Evolutionary conservation across 2,113 vertebrate genomes (phyloP), one percentile per base, ranked within the genome.

Genomic region (Apteryx owenii): DNA sequence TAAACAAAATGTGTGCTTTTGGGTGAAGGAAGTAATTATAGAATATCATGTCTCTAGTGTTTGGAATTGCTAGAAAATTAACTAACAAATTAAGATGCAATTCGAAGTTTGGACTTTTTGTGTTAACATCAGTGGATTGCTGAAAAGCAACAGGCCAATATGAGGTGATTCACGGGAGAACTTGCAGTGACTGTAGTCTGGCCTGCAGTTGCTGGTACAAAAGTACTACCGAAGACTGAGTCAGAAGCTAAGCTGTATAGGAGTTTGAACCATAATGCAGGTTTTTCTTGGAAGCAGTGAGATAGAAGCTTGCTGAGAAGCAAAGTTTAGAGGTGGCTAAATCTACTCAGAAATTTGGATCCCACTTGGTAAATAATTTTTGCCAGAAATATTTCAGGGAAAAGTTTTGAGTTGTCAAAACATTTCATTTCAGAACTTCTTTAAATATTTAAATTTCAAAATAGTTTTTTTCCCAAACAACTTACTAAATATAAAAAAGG

Each of bases 331-430:
- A 85, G 17, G 38, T 88, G 60, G 56, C 28, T 72, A 64, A 56
- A 1, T 84, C 78, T 54, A 80, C 75, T 91, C 29, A 91, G 33
- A 90, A 46, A 69, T 85, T 85, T 73, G 64, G 78, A 12, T 77
- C 29, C 53, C 50, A 66, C 33, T 71, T n/a, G 25, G 53, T 95
- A 92, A 94, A 73, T 89, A 77, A 48, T 73, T 90, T 88, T 93
- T 77, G n/a, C 56, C 26, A 53, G 62, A 90, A 80, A 5, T 69
- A 69, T 92, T 91, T 79, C n/a, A 72, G 12, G 73, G 40, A 31
- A 60, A 42, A 58, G 40, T 58, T 56, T 93, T 72, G 76, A 78
- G 42, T 77, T 90, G 93, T 88, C 80, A 88, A 78, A 97, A 85
- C 69, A 60, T 83, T 90, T 93, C 7, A 91, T 77, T 88, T 93